Evolutionary conservation across 2,113 vertebrate species (phyloP).

Genomic region (Cheirogaleus medius): DNA sequence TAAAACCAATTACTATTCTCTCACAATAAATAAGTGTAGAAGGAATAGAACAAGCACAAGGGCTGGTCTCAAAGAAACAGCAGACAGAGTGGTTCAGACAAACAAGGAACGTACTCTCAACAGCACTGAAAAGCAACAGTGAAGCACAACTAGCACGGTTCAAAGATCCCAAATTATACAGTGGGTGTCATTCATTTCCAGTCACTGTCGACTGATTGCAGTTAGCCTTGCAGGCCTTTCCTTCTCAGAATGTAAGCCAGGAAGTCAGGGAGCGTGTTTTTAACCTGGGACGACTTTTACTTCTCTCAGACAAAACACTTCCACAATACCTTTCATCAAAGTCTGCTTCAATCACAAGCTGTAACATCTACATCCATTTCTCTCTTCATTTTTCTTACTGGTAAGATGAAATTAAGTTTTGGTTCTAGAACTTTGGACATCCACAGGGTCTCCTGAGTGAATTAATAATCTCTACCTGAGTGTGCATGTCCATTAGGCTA

Average conservation of each 20-base stretch:
- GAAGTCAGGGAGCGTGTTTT: neutral
- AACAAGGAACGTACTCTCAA: neutral
- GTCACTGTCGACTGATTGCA: neutral
- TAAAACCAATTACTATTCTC: neutral
- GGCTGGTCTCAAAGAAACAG: neutral
- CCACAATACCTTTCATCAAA: neutral
- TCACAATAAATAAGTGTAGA: neutral
- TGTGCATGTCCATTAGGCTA: neutral
- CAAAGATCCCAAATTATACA: neutral
- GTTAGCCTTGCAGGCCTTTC: neutral
- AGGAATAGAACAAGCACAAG: neutral
- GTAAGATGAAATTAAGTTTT: neutral
- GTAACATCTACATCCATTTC: neutral
- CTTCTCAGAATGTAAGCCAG: neutral
- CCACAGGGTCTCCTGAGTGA: neutral
- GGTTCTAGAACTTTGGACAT: neutral
- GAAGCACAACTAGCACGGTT: neutral
- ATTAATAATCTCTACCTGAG: neutral
- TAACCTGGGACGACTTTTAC: neutral
- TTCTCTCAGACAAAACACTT: neutral
- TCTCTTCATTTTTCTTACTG: neutral
- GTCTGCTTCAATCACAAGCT: neutral
- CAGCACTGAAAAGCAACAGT: neutral
- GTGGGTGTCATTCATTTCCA: neutral
- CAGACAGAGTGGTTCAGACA: neutral